Conservation (phyloP, 92 coral and sea anemone genomes). For the Chrysogorgia sp. region DNA sequence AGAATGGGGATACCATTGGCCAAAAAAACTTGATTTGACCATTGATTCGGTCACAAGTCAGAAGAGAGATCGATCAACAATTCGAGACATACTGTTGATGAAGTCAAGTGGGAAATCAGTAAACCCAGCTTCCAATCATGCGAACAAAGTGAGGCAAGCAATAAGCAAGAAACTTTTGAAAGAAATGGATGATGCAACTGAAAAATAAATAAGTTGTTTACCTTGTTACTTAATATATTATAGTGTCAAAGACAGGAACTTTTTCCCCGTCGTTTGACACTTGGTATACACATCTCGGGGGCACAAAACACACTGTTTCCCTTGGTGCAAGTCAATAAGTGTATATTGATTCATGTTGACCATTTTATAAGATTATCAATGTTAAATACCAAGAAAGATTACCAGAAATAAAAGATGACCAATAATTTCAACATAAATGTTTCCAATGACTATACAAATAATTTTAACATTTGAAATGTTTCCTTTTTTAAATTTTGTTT, state of each 20-base stretch:
- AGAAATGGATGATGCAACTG: conserved; percentile 1
- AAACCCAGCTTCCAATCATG: background rate
- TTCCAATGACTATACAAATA: no score
- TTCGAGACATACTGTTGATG: conserved; percentile 22
- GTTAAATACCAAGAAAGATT: no score
- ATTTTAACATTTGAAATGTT: no score
- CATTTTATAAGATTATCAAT: no score
- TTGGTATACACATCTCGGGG: background rate
- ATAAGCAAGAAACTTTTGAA: conserved; percentile 5
- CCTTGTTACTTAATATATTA: background rate
- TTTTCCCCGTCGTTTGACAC: background rate
- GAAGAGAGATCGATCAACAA: conserved; percentile 38
- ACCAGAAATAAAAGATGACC: no score
- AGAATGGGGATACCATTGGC: conserved; percentile 13
- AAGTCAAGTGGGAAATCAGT: background rate
- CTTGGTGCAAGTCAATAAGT: no score
- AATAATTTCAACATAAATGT: no score
- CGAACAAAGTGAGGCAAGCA: background rate
- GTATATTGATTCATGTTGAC: no score
- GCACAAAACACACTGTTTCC: no score
- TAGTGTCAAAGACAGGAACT: background rate
- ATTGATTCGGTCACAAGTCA: conserved; percentile 31
- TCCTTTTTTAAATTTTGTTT: no score
- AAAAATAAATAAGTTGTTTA: background rate
- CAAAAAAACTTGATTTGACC: conserved; percentile 58